Conservation (phyloP, 2,113 vertebrate genomes). For the Athene cunicularia region DNA sequence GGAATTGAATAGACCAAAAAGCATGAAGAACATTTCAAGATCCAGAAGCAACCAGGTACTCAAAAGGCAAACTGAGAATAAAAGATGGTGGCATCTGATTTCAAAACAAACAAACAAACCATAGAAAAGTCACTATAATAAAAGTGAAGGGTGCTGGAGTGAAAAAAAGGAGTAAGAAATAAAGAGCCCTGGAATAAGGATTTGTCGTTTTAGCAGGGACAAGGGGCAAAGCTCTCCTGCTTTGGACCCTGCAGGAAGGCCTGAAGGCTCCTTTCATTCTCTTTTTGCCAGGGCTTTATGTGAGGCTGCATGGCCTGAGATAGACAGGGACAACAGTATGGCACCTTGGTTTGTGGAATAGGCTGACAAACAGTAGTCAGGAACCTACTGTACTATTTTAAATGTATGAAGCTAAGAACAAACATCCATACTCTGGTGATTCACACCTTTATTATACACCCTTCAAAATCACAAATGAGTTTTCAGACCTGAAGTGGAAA, state of each 20-base stretch:
- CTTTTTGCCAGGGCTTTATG: not conserved
- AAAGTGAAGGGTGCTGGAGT: not conserved
- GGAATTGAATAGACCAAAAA: not conserved
- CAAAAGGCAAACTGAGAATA: not conserved
- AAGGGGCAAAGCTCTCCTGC: not conserved
- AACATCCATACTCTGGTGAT: not conserved
- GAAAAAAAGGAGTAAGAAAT: not conserved
- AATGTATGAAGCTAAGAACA: not conserved
- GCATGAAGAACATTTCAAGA: not conserved
- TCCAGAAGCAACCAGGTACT: not conserved
- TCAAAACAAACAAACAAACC: not conserved
- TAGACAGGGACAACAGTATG: not conserved
- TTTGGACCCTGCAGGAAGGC: not conserved
- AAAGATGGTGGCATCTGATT: not conserved
- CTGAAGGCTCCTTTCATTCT: not conserved
- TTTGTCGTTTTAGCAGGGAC: not conserved
- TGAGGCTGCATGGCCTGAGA: not conserved
- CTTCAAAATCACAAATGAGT: constrained; percentile 32
- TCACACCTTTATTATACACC: not conserved
- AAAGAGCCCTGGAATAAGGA: not conserved
- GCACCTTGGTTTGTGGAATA: not conserved
- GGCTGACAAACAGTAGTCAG: not conserved
- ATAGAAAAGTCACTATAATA: not conserved
- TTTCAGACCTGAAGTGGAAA: constrained; percentile 21
- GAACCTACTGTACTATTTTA: not conserved